These are phyloP conservation scores for Pygmarrhopalites habei DNA, from an alignment of 1,140 invertebrate species.

Conservation along the genomic window DNA sequence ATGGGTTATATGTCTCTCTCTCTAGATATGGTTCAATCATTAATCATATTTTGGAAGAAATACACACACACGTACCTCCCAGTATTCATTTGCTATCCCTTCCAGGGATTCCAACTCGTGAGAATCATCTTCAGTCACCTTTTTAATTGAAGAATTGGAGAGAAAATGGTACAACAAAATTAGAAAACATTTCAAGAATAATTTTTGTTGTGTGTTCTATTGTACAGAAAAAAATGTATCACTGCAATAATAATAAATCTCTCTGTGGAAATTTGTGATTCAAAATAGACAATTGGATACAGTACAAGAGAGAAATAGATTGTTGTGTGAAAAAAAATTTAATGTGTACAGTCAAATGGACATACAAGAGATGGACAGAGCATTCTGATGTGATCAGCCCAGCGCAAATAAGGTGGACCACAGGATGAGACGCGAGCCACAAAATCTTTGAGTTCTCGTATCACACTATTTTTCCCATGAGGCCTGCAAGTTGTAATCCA, in stretches of 20 bases:
- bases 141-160: too few species aligned
- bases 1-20: too few species aligned
- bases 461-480: constrained; percentile 34
- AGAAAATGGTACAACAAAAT: constrained; percentile 22
- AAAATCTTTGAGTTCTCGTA: constrained; percentile 48
- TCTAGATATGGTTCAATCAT: too few species aligned
- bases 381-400: constrained; percentile 46
- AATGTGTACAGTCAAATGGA: background rate
- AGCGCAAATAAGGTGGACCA: constrained; percentile 49
- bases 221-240: too few species aligned
- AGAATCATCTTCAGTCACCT: constrained; percentile 44
- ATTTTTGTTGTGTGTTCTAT: background rate
- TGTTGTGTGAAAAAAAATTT: background rate
- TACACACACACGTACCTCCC: constrained; percentile 40
- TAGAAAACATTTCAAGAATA: background rate
- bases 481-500: constrained; percentile 43
- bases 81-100: constrained; percentile 45
- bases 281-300: too few species aligned
- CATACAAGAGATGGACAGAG: constrained; percentile 47
- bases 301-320: too few species aligned
- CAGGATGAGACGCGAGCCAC: constrained; percentile 46
- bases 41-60: background rate
- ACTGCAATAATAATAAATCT: too few species aligned
- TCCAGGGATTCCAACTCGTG: constrained; percentile 43
- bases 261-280: too few species aligned